Base-by-base conservation (phyloP, 92 coral and sea anemone species). In the Umimayanthus kanabou region DNA sequence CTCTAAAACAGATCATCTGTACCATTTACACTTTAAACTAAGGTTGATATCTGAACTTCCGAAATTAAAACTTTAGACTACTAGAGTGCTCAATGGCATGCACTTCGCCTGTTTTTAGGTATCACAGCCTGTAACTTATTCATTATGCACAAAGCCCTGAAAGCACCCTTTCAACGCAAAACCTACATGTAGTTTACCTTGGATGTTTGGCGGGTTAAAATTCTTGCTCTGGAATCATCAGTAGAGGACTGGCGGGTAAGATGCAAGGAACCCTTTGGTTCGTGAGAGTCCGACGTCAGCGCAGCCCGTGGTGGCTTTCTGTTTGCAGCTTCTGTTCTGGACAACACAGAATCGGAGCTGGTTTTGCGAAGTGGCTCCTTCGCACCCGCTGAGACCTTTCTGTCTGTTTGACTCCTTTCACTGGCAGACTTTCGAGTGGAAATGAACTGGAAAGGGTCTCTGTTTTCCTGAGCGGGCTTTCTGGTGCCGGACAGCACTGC, bases 341-440 rank as follows among this genome's bases (percentile, higher is more conserved):
- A 37, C 26, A 69, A 43, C 66, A 83, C 87, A 1, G 87, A 45
- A 53, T 83, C 87, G 10, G 78, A 83, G 42, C 45, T 45, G 28
- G 87, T 53, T 47, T 83, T 83, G 28, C 87, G 87, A 16, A 83
- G 78, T 40, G 87, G 87, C 58, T 83, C 87, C 74, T 83, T 83
- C 14, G 74, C 71, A 30, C 66, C 39, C 71, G 61, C 39, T 5
- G 40, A 33, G 39, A 1, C 43, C 39, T 58, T 55, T 79, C 69
- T 57, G n/a, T 83, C 87, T 4, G 55, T 28, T 11, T 83, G 67
- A 11, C 69, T 83, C 29, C 33, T 45, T 45, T 83, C 87, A 28
- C 30, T 16, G 43, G 67, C 45, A n/a, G 87, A 18, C 3, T 83
- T 70, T 26, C 42, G 77, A 23, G 87, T 15, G 20, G 43, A 25